Evolutionary conservation across 2,797 vertebrate genomes (phyloP).

Genomic region (Poecilia velifera): DNA sequence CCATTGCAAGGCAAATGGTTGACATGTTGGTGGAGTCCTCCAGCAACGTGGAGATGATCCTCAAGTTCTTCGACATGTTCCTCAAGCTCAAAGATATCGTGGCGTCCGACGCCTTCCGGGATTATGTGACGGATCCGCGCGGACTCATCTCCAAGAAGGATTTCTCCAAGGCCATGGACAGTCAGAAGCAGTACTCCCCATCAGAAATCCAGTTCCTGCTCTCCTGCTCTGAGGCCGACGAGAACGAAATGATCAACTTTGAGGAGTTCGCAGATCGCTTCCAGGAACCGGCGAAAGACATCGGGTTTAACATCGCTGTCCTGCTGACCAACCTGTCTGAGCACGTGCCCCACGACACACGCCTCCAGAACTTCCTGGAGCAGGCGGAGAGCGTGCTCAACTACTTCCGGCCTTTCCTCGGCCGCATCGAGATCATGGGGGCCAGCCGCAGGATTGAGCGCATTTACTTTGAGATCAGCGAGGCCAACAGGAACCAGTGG

Average conservation of each 20-base stretch:
- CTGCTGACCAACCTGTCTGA: conserved; percentile 94
- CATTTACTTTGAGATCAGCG: conserved; percentile 98
- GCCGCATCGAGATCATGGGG: conserved; percentile 97
- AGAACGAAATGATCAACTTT: conserved; percentile 97
- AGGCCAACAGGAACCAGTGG: conserved; percentile 95
- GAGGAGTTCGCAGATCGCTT: conserved; percentile 94
- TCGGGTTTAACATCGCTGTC: conserved; percentile 96
- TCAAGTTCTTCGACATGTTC: conserved; percentile 99
- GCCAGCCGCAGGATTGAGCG: conserved; percentile 91
- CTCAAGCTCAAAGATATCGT: conserved; percentile 97
- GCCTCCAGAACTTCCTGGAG: conserved; percentile 91
- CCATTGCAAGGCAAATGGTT: conserved; percentile 96
- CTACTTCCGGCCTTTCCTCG: conserved; percentile 93
- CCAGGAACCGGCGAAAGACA: conserved; percentile 95
- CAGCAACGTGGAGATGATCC: conserved; percentile 98
- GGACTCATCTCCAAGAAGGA: conserved; percentile 98
- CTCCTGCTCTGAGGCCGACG: conserved; percentile 94
- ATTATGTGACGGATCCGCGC: conserved; percentile 91
- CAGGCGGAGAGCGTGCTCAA: conserved; percentile 92
- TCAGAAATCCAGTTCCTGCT: conserved; percentile 96
- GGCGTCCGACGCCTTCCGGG: conserved; percentile 92
- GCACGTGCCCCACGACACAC: conserved; percentile 93
- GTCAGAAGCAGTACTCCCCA: conserved; percentile 92
- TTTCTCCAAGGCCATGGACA: conserved; percentile 99
- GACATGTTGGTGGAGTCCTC: conserved; percentile 99